These are phyloP conservation scores for Blastobasis adustella DNA, from an alignment of 2,888 invertebrate species.

Conservation along the genomic window DNA sequence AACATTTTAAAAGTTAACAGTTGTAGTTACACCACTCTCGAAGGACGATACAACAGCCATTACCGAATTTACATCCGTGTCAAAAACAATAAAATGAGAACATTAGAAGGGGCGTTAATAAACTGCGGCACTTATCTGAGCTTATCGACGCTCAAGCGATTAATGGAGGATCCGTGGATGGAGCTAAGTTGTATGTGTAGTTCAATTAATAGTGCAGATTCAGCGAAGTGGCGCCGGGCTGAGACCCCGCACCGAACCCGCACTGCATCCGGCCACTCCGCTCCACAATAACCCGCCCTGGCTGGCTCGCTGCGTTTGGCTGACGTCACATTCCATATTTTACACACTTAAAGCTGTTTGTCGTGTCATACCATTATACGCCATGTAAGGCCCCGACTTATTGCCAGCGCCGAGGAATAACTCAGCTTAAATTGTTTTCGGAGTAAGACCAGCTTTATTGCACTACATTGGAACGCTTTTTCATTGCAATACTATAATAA, in stretches of 20 bases:
- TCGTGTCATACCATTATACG: slow-evolving; percentile 74
- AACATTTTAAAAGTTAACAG: too few species aligned
- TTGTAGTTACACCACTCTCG: too few species aligned
- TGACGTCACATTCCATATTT: slow-evolving; percentile 68
- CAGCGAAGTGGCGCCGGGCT: slow-evolving; percentile 24
- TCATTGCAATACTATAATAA: slow-evolving; percentile 46
- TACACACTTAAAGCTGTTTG: slow-evolving; percentile 74
- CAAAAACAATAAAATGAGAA: too few species aligned
- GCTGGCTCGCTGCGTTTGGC: slow-evolving; percentile 55
- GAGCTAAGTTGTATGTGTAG: too few species aligned
- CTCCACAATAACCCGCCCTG: slow-evolving; percentile 40
- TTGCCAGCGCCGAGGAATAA: slow-evolving; percentile 59
- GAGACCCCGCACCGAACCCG: slow-evolving; percentile 28
- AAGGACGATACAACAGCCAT: too few species aligned
- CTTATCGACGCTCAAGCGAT: too few species aligned
- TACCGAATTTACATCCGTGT: too few species aligned
- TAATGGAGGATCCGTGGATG: too few species aligned
- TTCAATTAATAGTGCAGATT: slow-evolving; percentile 5
- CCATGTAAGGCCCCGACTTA: slow-evolving; percentile 68
- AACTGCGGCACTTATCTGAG: too few species aligned
- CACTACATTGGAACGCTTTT: slow-evolving; percentile 53
- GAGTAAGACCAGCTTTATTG: slow-evolving; percentile 52
- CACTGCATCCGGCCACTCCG: slow-evolving; percentile 20
- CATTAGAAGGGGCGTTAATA: too few species aligned
- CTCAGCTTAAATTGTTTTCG: slow-evolving; percentile 68